Evolutionary conservation across 2,888 invertebrate species (phyloP), one percentile per base, ranked within the genome.

Genomic region (Thymelicus lineola): DNA sequence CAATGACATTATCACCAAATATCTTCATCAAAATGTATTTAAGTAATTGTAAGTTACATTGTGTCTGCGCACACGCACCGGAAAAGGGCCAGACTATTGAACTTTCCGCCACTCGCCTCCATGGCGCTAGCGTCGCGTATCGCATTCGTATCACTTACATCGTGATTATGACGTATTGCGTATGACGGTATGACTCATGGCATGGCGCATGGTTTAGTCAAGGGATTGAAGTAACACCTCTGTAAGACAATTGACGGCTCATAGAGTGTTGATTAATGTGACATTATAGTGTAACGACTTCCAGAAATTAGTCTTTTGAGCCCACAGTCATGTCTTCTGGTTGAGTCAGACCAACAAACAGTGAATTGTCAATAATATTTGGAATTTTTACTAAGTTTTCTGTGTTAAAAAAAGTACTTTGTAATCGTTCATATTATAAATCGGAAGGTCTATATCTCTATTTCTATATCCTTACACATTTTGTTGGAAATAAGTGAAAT

Each of bases 81-180:
- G 91, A 91, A 91, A 87, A 87, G 85, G 90, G 88, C 79, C 83
- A 85, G 87, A 85, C 81, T 82, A 81, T 86, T 87, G 86, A 87
- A 86, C 86, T 87, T 88, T 80, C 77, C 77, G 79, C 80, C 82
- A 71, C 74, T 81, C 77, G 79, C 80, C 82, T 71, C 73, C 81
- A 81, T 79, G 69, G 69, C 68, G 68, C 68, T 62, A 77, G 77
- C 77, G 71, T 71, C 71, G 63, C 73, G 72, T 62, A 76, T 55
- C 67, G 42, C 61, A 61, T 68, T 69, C 69, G 69, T 63, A 63
- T 69, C 69, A 63, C 57, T 57, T 36, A 57, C 55, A 28, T 46
- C 62, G 53, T 68, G 55, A 55, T 61, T 62, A 57, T 62, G 60
- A 60, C 57, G 61, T 55, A 28, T 36, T 78, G 75, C 74, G 71